These are phyloP conservation scores for Heliothis subflexa DNA, from an alignment of 1,140 invertebrate species.

Conservation along the genomic window DNA sequence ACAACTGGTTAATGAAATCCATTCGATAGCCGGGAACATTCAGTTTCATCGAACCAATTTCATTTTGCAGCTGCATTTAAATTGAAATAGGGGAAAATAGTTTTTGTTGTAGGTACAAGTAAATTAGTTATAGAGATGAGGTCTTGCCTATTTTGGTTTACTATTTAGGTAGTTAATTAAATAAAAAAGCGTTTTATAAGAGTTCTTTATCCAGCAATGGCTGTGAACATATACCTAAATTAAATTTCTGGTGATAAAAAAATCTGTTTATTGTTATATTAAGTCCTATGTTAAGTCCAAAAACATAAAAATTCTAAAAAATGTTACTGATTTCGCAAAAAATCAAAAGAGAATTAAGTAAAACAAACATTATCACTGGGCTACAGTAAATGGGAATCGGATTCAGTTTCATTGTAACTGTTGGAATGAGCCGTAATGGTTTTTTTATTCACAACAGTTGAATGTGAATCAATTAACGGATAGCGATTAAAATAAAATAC, in stretches of 20 bases:
- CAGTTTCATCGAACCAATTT: conserved; percentile 8
- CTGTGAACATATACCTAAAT: no score
- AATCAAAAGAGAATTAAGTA: neutral
- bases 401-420: neutral
- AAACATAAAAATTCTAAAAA: no score
- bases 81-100: neutral
- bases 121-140: neutral
- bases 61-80: neutral
- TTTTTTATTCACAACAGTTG: conserved; percentile 8
- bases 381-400: neutral
- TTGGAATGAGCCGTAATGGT: conserved; percentile 11
- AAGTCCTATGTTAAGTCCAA: neutral
- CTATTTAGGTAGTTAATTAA: no score
- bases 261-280: no score
- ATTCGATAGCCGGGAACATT: neutral
- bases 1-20: conserved; percentile 39
- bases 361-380: neutral
- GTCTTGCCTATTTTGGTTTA: no score
- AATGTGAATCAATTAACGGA: neutral
- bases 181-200: no score
- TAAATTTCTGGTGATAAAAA: no score
- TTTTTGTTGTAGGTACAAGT: neutral
- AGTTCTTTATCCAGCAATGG: no score
- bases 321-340: neutral
- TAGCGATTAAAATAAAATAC: neutral